Evolutionary conservation across 2,888 invertebrate species (phyloP).

Genomic region (Idaea biselata): DNA sequence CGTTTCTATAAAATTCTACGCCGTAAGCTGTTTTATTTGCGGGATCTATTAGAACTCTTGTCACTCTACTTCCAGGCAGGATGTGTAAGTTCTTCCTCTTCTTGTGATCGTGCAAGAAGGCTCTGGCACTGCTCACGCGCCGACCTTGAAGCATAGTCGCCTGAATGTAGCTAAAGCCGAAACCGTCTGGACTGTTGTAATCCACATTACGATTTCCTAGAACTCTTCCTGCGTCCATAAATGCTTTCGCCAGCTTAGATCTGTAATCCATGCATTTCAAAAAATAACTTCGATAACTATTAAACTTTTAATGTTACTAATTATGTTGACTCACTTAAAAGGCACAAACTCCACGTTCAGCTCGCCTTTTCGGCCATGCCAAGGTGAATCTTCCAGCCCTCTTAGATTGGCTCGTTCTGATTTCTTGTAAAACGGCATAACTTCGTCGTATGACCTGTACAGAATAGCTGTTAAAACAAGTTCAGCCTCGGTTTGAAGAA

Average conservation of each 20-base stretch:
- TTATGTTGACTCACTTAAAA: constrained; percentile 58
- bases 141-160: constrained; percentile 72
- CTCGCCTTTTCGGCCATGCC: constrained; percentile 82
- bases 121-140: constrained; percentile 78
- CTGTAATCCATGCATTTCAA: constrained; percentile 38
- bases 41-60: constrained; percentile 80
- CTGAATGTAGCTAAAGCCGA: constrained; percentile 78
- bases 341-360: constrained; percentile 82
- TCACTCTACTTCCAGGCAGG: constrained; percentile 75
- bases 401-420: constrained; percentile 79
- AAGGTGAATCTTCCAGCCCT: constrained; percentile 69
- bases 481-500: neutral
- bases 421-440: constrained; percentile 81
- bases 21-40: constrained; percentile 69
- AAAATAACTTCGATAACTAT: neutral
- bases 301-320: neutral
- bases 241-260: constrained; percentile 81
- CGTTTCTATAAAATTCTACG: constrained; percentile 58
- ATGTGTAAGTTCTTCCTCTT: constrained; percentile 81
- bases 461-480: neutral
- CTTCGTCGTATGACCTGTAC: constrained; percentile 80
- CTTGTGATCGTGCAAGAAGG: constrained; percentile 79
- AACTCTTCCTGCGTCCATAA: constrained; percentile 83
- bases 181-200: constrained; percentile 84
- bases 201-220: constrained; percentile 84